phyloP scores from a whole-genome alignment of 2,113 vertebrate species.

The Morone chrysops region DNA sequence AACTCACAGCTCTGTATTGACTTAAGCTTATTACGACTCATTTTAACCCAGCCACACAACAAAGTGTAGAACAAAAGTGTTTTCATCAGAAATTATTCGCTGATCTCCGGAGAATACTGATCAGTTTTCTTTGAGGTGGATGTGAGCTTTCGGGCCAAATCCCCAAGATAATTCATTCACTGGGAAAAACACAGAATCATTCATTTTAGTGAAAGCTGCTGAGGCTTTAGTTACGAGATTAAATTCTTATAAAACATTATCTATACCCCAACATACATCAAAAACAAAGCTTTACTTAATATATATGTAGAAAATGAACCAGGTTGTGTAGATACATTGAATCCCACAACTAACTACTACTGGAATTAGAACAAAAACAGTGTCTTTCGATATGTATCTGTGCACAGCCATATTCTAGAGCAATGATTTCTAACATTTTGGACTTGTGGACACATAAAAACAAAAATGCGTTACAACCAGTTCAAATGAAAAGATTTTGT shows the following conservation, averaged over 20 bases:
- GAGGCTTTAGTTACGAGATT: background rate
- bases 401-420: too few species aligned
- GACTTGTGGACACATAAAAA: too few species aligned
- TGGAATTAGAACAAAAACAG: too few species aligned
- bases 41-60: conserved; percentile 40
- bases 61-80: conserved; percentile 52
- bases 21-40: conserved; percentile 68
- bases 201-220: background rate
- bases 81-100: conserved; percentile 40
- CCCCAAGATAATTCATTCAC: background rate
- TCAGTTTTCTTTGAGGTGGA: conserved; percentile 15
- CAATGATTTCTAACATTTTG: too few species aligned
- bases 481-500: background rate
- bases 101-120: background rate
- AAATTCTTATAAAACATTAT: background rate
- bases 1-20: conserved; percentile 75
- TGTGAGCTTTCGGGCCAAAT: background rate
- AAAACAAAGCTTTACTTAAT: background rate
- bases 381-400: too few species aligned
- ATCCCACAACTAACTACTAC: too few species aligned
- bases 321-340: background rate
- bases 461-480: too few species aligned
- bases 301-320: background rate
- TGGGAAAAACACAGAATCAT: background rate
- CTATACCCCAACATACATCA: background rate